Evolutionary conservation across 2,797 vertebrate species (phyloP).

Genomic region (Sandelia bainsii): DNA sequence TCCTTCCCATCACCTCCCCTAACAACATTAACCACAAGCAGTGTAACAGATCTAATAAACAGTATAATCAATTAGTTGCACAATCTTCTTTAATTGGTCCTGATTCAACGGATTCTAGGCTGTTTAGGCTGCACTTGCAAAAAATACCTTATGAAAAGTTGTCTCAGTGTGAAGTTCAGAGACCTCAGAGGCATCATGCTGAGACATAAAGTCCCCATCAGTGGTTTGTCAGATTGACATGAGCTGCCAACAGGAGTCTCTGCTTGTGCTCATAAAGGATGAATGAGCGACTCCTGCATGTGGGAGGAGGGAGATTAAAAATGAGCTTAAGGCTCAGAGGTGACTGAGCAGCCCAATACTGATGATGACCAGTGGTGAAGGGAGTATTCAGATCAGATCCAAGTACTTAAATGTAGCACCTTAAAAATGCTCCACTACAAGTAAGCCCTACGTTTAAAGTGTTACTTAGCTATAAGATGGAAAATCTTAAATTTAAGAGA

Average conservation of each 20-base stretch:
- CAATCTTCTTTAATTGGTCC: slow-evolving; percentile 30
- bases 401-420: neutral
- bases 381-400: slow-evolving; percentile 5
- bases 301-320: slow-evolving; percentile 56
- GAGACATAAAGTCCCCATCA: slow-evolving; percentile 53
- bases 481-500: no score
- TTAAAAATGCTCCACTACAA: neutral
- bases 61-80: slow-evolving; percentile 17
- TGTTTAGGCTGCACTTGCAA: slow-evolving; percentile 3
- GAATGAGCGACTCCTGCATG: slow-evolving; percentile 63
- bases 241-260: slow-evolving; percentile 53
- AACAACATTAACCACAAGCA: slow-evolving; percentile 4
- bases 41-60: slow-evolving; percentile 23
- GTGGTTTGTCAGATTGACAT: slow-evolving; percentile 52
- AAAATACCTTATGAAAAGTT: slow-evolving; percentile 10
- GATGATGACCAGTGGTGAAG: slow-evolving; percentile 7
- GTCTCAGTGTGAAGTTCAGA: slow-evolving; percentile 32
- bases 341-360: slow-evolving; percentile 17
- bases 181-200: slow-evolving; percentile 31
- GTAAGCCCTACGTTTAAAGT: no score
- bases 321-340: slow-evolving; percentile 21
- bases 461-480: neutral
- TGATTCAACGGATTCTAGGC: slow-evolving; percentile 7
- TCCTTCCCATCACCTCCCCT: neutral
- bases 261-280: slow-evolving; percentile 68